Evolutionary conservation across 2,113 vertebrate genomes (phyloP), one percentile per base, ranked within the genome.

Genomic region (Candoia aspera): DNA sequence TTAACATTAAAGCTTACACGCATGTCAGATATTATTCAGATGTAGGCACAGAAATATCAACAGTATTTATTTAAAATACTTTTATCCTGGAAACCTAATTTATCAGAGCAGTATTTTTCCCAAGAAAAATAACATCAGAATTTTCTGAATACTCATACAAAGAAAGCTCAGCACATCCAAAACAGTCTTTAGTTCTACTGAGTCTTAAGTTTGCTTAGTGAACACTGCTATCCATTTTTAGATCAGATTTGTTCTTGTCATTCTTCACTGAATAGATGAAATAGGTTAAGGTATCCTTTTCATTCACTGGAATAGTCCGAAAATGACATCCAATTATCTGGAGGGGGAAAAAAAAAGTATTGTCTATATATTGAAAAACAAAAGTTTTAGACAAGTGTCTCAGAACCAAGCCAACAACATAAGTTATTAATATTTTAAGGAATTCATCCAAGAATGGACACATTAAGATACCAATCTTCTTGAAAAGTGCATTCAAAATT

Each of bases 211-310:
- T 93, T 94, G 95, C 91, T 93, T 98, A 98, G 94, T 98, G 98
- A 94, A 98, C 95, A 85, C 97, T 95, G 93, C 98, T 97, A 93
- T 98, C 98, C 95, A 97, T 96, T 96, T 98, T 98, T 96, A 98
- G 97, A 94, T 98, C 98, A 91, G 97, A 79, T 93, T 98, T 98
- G 97, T 97, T 98, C 97, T 98, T 98, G 94, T 98, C 98, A 91
- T 98, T 98, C 97, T 98, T 98, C 96, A 98, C 98, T 0, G 97
- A 98, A 96, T 98, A 98, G 97, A 98, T 98, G 97, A 98, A 98
- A 96, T 98, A 98, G 8, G 98, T 98, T 97, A 98, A 97, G 96
- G 98, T 98, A 96, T 98, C 98, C 96, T 98, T 98, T 96, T 98
- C 98, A 94, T 98, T 98, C 97, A 98, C 98, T 93, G 98, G 98